phyloP scores from a whole-genome alignment of 2,113 vertebrate genomes.

The Mesoclemmys tuberculata region DNA sequence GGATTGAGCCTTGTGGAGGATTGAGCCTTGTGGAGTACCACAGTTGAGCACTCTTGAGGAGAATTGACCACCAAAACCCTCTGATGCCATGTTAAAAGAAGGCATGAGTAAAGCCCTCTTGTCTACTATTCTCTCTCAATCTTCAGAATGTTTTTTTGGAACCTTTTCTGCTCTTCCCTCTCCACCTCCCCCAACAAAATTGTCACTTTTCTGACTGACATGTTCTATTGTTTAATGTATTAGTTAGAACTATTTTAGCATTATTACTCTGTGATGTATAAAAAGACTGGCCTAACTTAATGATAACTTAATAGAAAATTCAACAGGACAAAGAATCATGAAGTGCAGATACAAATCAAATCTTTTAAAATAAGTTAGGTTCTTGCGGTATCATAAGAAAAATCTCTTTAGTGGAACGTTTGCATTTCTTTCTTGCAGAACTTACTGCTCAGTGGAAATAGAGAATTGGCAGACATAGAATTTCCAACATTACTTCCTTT shows the following conservation, averaged over 20 bases:
- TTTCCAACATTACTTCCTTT: neutral
- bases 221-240: neutral
- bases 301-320: neutral
- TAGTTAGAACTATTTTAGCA: neutral
- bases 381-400: neutral
- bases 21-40: neutral
- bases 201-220: neutral
- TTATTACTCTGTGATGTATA: neutral
- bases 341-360: neutral
- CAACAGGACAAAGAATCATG: neutral
- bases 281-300: neutral
- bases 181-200: neutral
- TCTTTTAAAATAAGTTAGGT: accelerated
- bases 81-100: neutral
- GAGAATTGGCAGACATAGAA: neutral
- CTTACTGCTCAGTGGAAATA: neutral
- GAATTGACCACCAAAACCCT: neutral
- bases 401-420: neutral
- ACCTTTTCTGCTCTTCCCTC: neutral
- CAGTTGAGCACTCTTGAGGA: neutral
- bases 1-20: neutral
- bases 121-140: neutral
- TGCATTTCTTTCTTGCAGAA: neutral
- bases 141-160: neutral
- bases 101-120: neutral